Evolutionary conservation across 2,113 vertebrate species (phyloP).

Genomic region (Gavia stellata): DNA sequence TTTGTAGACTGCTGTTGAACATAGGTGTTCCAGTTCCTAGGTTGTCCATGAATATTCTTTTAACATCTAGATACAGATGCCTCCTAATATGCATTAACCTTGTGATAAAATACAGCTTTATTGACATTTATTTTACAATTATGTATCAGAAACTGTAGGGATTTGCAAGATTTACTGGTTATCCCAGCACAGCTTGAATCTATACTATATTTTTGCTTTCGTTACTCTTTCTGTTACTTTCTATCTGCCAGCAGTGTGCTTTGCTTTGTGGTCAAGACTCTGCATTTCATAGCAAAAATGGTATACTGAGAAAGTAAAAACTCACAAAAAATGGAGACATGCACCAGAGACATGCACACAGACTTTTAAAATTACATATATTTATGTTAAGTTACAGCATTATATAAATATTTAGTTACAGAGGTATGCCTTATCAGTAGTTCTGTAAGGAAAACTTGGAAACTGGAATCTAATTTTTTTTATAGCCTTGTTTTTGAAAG

Average conservation of each 20-base stretch:
- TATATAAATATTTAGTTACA: background rate
- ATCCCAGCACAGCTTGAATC: background rate
- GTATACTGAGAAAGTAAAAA: background rate
- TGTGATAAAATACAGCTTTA: background rate
- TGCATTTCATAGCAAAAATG: background rate
- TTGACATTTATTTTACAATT: background rate
- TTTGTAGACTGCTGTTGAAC: background rate
- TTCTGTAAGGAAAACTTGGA: background rate
- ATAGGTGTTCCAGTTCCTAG: background rate
- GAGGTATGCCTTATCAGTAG: background rate
- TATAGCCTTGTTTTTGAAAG: background rate
- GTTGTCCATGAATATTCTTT: background rate
- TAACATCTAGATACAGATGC: background rate
- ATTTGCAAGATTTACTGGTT: background rate
- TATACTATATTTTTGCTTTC: background rate
- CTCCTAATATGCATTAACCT: background rate
- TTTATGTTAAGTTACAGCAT: background rate
- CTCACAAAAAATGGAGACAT: background rate
- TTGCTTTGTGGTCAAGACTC: background rate
- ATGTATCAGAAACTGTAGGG: background rate
- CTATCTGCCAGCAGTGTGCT: background rate
- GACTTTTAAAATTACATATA: background rate
- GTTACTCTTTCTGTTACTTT: background rate
- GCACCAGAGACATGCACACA: background rate
- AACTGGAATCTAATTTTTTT: background rate